Percentiles rank a stretch among this genome's conserved stretches.
These are phyloP conservation scores for Mamestra configurata DNA, from an alignment of 1,140 invertebrate genomes.

Conservation along the genomic window DNA sequence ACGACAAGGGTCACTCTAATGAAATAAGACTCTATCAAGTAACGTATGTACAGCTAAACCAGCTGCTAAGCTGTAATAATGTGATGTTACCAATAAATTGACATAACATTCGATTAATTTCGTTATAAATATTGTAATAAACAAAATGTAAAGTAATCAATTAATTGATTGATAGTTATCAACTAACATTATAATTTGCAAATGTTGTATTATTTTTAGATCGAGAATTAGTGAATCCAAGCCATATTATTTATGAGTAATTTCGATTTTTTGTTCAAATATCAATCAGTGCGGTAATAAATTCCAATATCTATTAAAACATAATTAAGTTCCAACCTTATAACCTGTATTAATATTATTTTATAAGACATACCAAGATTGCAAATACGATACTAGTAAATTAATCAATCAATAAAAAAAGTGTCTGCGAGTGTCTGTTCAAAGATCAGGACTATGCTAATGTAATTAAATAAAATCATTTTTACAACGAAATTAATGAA, in stretches of 20 bases:
- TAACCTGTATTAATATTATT: constrained; percentile 29
- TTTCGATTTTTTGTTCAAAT: constrained; percentile 34
- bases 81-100: too few relatives aligned
- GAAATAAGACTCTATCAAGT: constrained; percentile 17
- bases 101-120: background rate
- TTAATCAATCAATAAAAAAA: constrained; percentile 17
- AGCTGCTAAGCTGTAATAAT: background rate
- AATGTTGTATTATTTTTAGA: constrained; percentile 28
- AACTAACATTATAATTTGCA: constrained; percentile 25
- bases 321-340: constrained; percentile 34
- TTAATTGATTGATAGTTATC: constrained; percentile 28
- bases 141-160: constrained; percentile 18
- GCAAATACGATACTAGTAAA: constrained; percentile 7
- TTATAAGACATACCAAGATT: constrained; percentile 14
- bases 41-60: background rate
- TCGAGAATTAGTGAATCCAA: background rate
- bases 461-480: constrained; percentile 11
- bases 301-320: constrained; percentile 35
- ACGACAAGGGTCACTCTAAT: constrained; percentile 14
- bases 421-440: background rate
- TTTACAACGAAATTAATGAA: too few relatives aligned
- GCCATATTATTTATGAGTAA: constrained; percentile 35
- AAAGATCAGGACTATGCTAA: background rate
- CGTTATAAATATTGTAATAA: constrained; percentile 3
- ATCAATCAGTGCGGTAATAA: constrained; percentile 38